Evolutionary conservation across 30 jellyfish, hydroid and myxozoan genomes (phyloP), one percentile per base, ranked within the genome.

Genomic region (Pseudorhiza aurosa): DNA sequence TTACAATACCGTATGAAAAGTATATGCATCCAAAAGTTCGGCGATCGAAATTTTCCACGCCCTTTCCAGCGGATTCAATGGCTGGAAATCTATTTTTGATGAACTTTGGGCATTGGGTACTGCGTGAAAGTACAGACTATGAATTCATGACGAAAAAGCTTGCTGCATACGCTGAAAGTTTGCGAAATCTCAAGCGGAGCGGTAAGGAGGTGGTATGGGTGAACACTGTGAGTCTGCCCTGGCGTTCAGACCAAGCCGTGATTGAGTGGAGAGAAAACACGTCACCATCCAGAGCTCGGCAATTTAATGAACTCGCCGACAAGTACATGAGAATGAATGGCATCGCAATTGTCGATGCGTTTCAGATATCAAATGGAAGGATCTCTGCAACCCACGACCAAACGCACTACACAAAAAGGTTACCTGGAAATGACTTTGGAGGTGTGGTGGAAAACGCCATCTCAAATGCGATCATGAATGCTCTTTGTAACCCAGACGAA

Each of bases 371-470:
- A 2, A 87, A 91, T 71, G 96, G 96, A 51, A 39, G 98, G 49
- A 59, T 91, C 6, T 77, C 91, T 0, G 98, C 98, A 27, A 91
- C 98, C 30, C 98, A 91, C 37, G 98, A 91, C 49, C 98, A 91
- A 64, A 91, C 98, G 15, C 98, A 91, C 30, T 91, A 51, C 45
- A 85, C 95, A 0, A 91, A 91, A 75, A 67, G 88, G 37, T 51
- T 91, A 49, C 95, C 96, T 1, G 98, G 98, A 12, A 91, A 91
- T 37, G 98, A 91, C 73, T 91, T 64, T 78, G 98, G 98, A 12
- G 98, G 98, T 1, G 98, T 91, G 10, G 98, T 84, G 2, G 98
- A 91, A 76, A 91, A 91, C 37, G 98, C 98, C 37, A 84, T 91
- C 19, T 32, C 91, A 1, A 91, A 91, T 59, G 45, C 95, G 24